Base-by-base conservation (phyloP, 2,113 vertebrate species). In the Trichechus manatus region DNA sequence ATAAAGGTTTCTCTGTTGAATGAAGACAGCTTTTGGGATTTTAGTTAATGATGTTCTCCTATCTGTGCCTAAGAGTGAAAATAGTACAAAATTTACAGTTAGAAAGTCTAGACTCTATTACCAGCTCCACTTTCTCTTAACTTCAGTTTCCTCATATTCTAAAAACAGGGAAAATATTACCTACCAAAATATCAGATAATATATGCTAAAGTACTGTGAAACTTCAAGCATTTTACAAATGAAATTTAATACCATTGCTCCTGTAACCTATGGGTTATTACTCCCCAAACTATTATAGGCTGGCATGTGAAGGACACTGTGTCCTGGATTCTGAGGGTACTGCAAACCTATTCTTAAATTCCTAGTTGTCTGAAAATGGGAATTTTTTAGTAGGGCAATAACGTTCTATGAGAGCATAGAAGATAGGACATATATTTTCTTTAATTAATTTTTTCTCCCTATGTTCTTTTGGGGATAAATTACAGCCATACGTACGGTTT, bases 151-250 rank as follows among this genome's bases (percentile, higher is more conserved):
- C 13, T 96, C 56, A 31, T 68, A 83, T 33, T 88, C 50, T 74
- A 22, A 56, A 70, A 89, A 81, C 68, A 11, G 6, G 50, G 33
- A 92, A 92, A 97, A 89, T 8, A 74, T 88, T 80, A 59, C 23
- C 9, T 70, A 27, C 0, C 22, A 53, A 80, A 61, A 74, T 19
- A 44, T 72, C 17, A 93, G 9, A 36, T 66, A 59, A 63, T 31
- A 80, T 17, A 53, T 70, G 15, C 13, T 44, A 33, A 64, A 94
- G 20, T 80, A 20, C 14, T 85, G 15, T 68, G n/a, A 83, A 61
- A 72, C 6, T 53, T 81, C 27, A 84, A 81, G 14, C 19, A 61
- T 80, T 75, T 53, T 31, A 27, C 0, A 27, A 44, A 77, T 75
- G 20, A 72, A 84, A 53, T 70, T 20, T 85, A 80, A 19, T 77